Evolutionary conservation across 2,113 vertebrate species (phyloP), one percentile per base, ranked within the genome.

Genomic region (Pluvialis apricaria): DNA sequence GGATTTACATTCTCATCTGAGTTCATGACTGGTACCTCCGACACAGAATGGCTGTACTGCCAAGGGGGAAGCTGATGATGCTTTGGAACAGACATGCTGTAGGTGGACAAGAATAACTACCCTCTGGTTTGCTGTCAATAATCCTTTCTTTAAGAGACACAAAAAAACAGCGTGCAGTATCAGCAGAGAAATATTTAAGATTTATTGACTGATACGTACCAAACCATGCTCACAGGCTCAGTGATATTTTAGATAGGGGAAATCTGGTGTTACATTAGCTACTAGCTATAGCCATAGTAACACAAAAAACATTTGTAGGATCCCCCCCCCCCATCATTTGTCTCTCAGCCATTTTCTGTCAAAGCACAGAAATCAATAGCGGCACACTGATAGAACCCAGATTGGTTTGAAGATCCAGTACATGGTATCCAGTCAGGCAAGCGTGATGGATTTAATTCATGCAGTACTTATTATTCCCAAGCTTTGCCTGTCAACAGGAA

Each of bases 381-480:
- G 2, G 75, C 84, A 69, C 75, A 28, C 36, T 91, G 95, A 87
- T 44, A 91, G 89, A 95, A 92, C 76, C 88, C 86, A 78, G 76
- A 92, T 60, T 92, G 44, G 64, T 76, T 68, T 92, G 90, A 94
- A 96, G 86, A 90, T 79, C 70, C 73, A 60, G 52, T 47, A 34
- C 66, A 13, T 15, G 60, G 47, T n/a, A 89, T 34, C 76, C 82
- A 94, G 83, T 69, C 71, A 96, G 82, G 70, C 95, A 97, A 96
- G 81, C 82, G 68, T 96, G 94, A 97, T 95, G 26, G 45, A 95
- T 96, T 94, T 97, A 96, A 97, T 96, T 95, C 73, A 86, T 77
- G 86, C 77, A 95, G 77, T 45, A 69, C 68, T 96, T 95, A 84
- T 20, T 96, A 90, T 69, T 95, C 94, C 86, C 90, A 90, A 94